Base-by-base conservation (phyloP, 2,888 invertebrate species). In the Keiferia lycopersicella region DNA sequence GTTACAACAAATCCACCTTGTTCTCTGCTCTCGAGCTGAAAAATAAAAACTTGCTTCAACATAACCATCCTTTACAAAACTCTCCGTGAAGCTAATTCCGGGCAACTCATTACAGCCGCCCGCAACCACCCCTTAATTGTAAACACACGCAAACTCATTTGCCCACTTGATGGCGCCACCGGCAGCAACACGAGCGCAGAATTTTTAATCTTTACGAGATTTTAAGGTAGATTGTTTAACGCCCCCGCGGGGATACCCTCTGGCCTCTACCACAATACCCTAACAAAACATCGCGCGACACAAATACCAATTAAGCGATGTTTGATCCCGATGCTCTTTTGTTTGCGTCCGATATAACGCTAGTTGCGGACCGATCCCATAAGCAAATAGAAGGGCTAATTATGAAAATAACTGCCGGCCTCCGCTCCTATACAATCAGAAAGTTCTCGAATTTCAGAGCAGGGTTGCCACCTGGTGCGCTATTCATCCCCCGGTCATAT, bases 121-220 rank as follows among this genome's bases (percentile, higher is more conserved):
- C 16, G n/a, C 16, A 45, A 59, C n/a, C 67, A 68, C 69, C 68
- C 72, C 73, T 70, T 83, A 82, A 83, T 84, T 82, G 82, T 82
- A 82, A 83, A 83, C 78, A 78, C 71, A 75, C 77, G 79, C 76
- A 79, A 84, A 82, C 82, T 84, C 84, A 82, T 84, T 84, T 81
- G 80, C 77, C 70, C 79, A 79, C 80, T 82, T 79, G 81, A 80
- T 78, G 80, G 67, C 68, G 59, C 71, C 62, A 65, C 69, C 72
- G 73, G 67, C 65, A 26, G 72, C 26, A 38, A 64, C 61, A 77
- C 80, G 81, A 73, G 72, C 60, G 64, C 56, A 69, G 82, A 83
- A 84, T 84, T 82, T 83, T 81, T 81, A 82, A 83, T 83, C 81
- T 80, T 79, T 76, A 73, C 73, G 71, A 71, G 67, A 69, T 71